Evolutionary conservation across 2,797 vertebrate species (phyloP).

Genomic region (Amphiprion clarkii): DNA sequence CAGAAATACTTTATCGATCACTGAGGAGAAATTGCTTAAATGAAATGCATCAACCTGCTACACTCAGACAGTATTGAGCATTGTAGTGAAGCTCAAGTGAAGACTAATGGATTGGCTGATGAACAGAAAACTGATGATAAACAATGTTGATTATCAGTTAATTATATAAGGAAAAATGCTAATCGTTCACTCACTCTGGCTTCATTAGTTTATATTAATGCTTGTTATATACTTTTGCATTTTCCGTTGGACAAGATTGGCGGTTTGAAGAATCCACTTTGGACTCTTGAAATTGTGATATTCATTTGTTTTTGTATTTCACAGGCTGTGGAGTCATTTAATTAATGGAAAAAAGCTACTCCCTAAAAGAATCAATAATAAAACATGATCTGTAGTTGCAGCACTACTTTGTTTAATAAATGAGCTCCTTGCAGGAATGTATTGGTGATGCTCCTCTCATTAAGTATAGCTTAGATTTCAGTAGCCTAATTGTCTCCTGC

Average conservation of each 20-base stretch:
- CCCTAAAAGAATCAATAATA: not conserved
- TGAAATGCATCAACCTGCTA: not conserved
- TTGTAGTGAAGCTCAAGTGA: not conserved
- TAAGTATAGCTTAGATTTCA: constrained; percentile 44
- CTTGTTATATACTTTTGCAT: not conserved
- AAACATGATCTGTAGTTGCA: not conserved
- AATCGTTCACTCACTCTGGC: not conserved
- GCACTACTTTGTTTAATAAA: not conserved
- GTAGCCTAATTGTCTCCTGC: constrained; percentile 38
- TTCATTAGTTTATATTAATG: not conserved
- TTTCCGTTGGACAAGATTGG: not conserved
- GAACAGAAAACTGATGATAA: not conserved
- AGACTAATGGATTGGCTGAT: not conserved
- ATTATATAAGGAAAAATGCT: not conserved
- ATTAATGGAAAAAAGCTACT: not conserved
- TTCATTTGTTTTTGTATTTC: not conserved
- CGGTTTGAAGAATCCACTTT: not conserved
- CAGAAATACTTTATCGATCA: too few species aligned
- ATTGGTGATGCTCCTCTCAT: constrained; percentile 27
- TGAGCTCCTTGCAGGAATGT: not conserved
- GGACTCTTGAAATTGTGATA: too few species aligned
- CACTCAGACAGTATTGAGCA: not conserved
- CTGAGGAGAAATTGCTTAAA: not conserved
- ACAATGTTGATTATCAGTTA: not conserved
- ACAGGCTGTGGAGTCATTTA: not conserved